Evolutionary conservation across 35 echinoderm and acorn worm species (phyloP).

Genomic region (Amphiura filiformis): DNA sequence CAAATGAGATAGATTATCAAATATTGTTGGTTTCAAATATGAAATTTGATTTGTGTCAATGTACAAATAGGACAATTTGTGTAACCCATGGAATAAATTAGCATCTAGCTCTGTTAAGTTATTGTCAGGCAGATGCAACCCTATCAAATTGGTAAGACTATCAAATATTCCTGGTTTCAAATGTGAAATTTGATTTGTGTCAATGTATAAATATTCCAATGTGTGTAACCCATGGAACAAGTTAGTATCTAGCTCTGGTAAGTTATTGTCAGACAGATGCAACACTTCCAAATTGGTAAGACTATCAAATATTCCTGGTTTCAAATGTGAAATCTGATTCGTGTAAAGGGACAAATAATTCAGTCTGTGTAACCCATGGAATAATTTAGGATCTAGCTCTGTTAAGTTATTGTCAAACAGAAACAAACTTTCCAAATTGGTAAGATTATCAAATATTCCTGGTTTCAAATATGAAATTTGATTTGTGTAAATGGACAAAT

Average conservation of each 20-base stretch:
- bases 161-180: too few species aligned
- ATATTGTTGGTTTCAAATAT: not conserved
- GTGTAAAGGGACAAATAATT: not conserved
- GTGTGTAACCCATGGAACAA: too few species aligned
- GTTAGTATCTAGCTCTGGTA: too few species aligned
- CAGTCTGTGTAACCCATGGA: not conserved
- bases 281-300: not conserved
- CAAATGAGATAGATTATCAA: not conserved
- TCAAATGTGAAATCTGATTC: not conserved
- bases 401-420: not conserved
- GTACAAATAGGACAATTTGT: too few species aligned
- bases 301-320: not conserved
- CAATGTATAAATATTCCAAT: too few species aligned
- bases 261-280: not conserved
- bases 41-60: not conserved
- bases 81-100: too few species aligned
- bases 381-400: not conserved
- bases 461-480: not conserved
- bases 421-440: not conserved
- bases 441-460: not conserved
- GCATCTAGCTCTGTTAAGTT: too few species aligned
- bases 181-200: too few species aligned
- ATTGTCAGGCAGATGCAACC: too few species aligned
- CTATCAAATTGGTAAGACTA: too few species aligned
- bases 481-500: not conserved